Evolutionary conservation across 2,888 invertebrate genomes (phyloP), one percentile per base, ranked within the genome.

Genomic region (Rotaria sp.): DNA sequence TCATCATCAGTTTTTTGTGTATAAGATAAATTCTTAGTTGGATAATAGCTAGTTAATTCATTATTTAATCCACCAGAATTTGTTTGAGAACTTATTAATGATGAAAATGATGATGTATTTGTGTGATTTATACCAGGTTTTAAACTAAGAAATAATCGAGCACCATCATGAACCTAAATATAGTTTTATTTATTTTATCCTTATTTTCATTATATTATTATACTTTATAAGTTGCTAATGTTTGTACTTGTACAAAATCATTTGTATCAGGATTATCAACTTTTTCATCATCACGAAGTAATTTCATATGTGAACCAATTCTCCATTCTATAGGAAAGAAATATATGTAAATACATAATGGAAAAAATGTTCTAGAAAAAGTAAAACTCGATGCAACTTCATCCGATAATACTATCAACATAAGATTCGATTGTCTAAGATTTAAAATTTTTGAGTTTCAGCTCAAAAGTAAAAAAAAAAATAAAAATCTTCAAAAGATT

Each of bases 81-180:
- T 35, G 30, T 35, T 67, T 35, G 35, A 5, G 35, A 67, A 67
- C 7, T 24, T 10, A 52, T 24, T 11, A 52, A 52, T 18, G 50
- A 15, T 59, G 59, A 30, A 7, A 30, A 30, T 30, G 59, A 59
- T 30, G 59, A 59, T n/a, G 30, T 59, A 59, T 67, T 67, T 35
- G 67, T 67, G 10, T 67, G 30, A 35, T 67, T 67, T 26, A 21
- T 21, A 18, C 67, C 67, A 35, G 67, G 26, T 45, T 80, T 80
- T n/a, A 80, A 45, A n/a, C 45, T 80, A 4, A 80, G n/a, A 80
- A 45, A 80, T 45, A 80, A 45, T 80, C 80, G 41, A n/a, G 80
- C 80, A 45, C 80, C 80, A 80, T 80, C 80, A 80, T 80, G 80
- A n/a, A 80, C n/a, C 80, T 80, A 24, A 80, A 45, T 8, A 74